Evolutionary conservation across 2,113 vertebrate species (phyloP), one percentile per base, ranked within the genome.

Genomic region (Ictalurus punctatus): DNA sequence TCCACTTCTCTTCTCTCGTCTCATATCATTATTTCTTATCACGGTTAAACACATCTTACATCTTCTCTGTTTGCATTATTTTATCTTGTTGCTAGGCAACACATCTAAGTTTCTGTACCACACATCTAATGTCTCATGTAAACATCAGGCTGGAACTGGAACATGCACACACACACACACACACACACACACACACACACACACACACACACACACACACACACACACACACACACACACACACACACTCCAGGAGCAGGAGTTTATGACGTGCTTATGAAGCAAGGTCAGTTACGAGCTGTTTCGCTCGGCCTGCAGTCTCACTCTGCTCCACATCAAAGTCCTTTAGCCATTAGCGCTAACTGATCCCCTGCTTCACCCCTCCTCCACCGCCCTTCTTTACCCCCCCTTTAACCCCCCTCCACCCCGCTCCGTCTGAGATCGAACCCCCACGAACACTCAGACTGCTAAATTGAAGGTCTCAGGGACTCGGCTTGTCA

Each of bases 301-400:
- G 87, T 93, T 92, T 92, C 90, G 90, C 87, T 90, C 78, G 88
- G 92, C 78, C 87, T 90, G 90, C 61, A 90, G 91, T 93, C 89
- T 92, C 93, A 92, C 92, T 94, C 93, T 90, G 88, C 86, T 85
- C 3, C 82, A 86, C 93, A 95, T 94, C 94, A 95, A 94, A 95
- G 94, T 88, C 89, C 90, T 85, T 74, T 58, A 89, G 92, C 90
- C 91, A 94, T 93, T 91, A 91, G 19, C 88, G 81, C 90, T 91
- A 92, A 87, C 84, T 84, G 89, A 89, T 67, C 88, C 93, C 54
- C 30, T 25, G 19, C 30, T 83, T 34, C 12, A 59, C 54, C 71
- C 56, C 54, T 52, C 48, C 30, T 91, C 86, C 78, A 84, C 85
- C 78, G 83, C 85, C 19, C 87, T 37, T 83, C 44, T 65, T 65